These are phyloP conservation scores for Nemapogon koenigi DNA, from an alignment of 2,888 invertebrate genomes.

Conservation along the genomic window DNA sequence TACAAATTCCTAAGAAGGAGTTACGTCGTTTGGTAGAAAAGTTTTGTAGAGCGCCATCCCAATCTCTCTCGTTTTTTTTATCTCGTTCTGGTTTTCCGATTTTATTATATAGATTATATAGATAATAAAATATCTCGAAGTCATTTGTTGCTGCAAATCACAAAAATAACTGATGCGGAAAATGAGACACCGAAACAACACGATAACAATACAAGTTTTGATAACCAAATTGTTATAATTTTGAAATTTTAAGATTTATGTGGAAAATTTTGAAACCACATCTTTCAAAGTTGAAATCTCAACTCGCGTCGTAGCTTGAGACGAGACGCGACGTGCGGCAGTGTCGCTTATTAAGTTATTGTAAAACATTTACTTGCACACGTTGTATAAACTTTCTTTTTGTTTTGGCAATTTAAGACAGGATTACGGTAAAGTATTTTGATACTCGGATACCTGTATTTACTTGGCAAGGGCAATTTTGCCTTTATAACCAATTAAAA, in stretches of 20 bases:
- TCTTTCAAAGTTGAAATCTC: conserved; percentile 7
- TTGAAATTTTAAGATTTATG: conserved; percentile 11
- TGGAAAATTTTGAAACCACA: conserved; percentile 6
- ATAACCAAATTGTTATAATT: conserved; percentile 10
- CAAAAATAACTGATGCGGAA: too few species aligned
- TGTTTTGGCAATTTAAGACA: not conserved
- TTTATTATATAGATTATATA: too few species aligned
- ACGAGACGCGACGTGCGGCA: too few species aligned
- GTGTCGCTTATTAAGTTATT: conserved; percentile 6
- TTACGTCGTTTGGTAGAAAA: too few species aligned
- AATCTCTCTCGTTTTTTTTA: too few species aligned
- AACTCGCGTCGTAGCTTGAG: too few species aligned
- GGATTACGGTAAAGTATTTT: not conserved
- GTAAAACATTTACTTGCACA: conserved; percentile 4
- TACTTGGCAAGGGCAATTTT: not conserved
- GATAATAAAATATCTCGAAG: too few species aligned
- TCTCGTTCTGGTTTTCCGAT: too few species aligned
- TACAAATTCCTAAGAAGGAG: too few species aligned
- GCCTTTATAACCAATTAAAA: conserved; percentile 45
- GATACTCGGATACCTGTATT: not conserved
- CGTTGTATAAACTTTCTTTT: not conserved
- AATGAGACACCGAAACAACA: too few species aligned
- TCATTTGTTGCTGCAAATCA: too few species aligned
- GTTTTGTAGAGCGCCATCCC: too few species aligned
- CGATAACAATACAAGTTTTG: conserved; percentile 8